These are phyloP conservation scores for Oreochromis spilurus DNA, from an alignment of 2,113 vertebrate species.

Conservation along the genomic window DNA sequence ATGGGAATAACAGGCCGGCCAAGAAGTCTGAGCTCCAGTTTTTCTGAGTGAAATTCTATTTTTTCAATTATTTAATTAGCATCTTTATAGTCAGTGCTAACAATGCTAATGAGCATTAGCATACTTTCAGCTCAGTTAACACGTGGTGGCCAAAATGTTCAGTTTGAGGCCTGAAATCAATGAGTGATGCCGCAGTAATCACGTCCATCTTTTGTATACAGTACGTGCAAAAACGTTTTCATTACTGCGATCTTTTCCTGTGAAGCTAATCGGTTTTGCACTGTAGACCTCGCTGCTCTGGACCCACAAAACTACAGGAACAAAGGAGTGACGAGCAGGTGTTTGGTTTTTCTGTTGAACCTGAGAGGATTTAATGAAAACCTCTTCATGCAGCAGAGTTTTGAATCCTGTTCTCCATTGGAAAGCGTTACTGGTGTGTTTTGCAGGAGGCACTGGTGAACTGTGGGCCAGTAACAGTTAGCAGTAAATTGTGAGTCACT, in stretches of 20 bases:
- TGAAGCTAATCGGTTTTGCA: background rate
- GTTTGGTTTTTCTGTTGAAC: background rate
- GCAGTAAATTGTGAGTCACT: background rate
- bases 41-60: accelerated
- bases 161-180: background rate
- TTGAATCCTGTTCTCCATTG: background rate
- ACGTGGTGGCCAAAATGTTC: background rate
- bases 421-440: background rate
- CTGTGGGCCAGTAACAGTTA: background rate
- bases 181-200: accelerated
- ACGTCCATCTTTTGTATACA: accelerated
- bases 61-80: background rate
- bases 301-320: background rate
- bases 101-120: accelerated
- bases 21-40: background rate
- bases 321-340: background rate
- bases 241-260: accelerated
- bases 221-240: background rate
- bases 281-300: accelerated
- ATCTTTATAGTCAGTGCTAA: background rate
- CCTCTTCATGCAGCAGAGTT: background rate
- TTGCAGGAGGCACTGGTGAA: background rate
- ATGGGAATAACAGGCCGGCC: accelerated
- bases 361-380: background rate
- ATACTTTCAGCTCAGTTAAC: background rate